These are phyloP conservation scores for Criorhina ranunculi DNA, from an alignment of 2,888 invertebrate genomes.

Conservation along the genomic window DNA sequence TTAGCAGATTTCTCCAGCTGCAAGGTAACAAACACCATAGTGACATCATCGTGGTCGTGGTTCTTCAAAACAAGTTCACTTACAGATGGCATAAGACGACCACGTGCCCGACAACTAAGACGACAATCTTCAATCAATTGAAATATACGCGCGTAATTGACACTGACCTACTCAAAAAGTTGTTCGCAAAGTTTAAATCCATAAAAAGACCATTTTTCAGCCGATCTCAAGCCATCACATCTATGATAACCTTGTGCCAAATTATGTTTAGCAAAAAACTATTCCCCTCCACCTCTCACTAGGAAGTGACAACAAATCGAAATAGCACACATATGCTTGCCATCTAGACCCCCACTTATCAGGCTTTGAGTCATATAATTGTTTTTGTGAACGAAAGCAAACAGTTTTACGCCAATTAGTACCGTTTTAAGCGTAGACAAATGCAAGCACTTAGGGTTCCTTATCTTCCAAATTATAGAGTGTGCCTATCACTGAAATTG, in stretches of 20 bases:
- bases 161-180: background rate
- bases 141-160: background rate
- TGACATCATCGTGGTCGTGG: too few species aligned
- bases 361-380: background rate
- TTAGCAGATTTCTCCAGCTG: too few species aligned
- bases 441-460: background rate
- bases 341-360: constrained; percentile 16
- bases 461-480: constrained; percentile 1
- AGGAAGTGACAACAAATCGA: constrained; percentile 7
- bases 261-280: background rate
- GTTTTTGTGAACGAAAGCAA: background rate
- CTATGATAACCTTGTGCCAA: constrained; percentile 23
- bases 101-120: background rate
- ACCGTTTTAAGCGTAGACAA: background rate
- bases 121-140: too few species aligned
- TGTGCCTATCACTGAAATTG: background rate
- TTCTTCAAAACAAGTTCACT: too few species aligned
- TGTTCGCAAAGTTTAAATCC: background rate
- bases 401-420: background rate
- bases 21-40: too few species aligned
- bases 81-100: background rate
- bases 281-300: background rate
- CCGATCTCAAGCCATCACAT: background rate
- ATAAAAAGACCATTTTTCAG: background rate
- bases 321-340: background rate